Conservation (phyloP, 2,797 vertebrate species). For the Sparus aurata region DNA sequence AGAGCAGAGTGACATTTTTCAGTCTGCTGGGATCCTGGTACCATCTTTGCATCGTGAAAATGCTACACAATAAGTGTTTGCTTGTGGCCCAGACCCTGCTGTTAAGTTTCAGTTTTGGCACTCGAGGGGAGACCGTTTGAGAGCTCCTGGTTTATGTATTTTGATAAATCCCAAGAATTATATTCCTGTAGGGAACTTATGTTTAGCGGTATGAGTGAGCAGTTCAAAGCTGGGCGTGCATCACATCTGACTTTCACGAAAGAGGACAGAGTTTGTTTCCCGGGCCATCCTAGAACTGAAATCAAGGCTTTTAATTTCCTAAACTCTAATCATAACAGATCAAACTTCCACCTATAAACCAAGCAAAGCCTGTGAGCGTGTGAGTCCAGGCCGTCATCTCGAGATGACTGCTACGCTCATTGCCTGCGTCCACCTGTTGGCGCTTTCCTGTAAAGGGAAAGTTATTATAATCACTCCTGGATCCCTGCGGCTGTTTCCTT, state of each 20-base stretch:
- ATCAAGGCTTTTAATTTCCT: neutral
- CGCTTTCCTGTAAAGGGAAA: neutral
- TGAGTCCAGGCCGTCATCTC: neutral
- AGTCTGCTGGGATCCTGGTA: too few species aligned
- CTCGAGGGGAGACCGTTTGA: too few species aligned
- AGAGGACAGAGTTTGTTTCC: neutral
- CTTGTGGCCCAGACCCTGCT: too few species aligned
- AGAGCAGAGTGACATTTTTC: too few species aligned
- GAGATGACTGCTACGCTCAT: neutral
- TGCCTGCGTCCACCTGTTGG: neutral
- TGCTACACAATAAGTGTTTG: too few species aligned
- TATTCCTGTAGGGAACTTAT: neutral
- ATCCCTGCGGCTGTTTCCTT: neutral
- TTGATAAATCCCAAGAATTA: too few species aligned
- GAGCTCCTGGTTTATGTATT: too few species aligned
- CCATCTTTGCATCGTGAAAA: too few species aligned
- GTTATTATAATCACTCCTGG: neutral
- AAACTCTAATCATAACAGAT: neutral
- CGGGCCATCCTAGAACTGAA: neutral
- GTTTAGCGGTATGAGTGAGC: conserved; percentile 5
- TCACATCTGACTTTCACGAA: conserved; percentile 26
- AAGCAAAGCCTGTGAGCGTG: neutral
- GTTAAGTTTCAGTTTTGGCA: too few species aligned
- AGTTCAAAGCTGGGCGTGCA: neutral
- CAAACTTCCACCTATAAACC: neutral